Base-by-base conservation (phyloP, 2,797 vertebrate genomes). In the Labroides dimidiatus region DNA sequence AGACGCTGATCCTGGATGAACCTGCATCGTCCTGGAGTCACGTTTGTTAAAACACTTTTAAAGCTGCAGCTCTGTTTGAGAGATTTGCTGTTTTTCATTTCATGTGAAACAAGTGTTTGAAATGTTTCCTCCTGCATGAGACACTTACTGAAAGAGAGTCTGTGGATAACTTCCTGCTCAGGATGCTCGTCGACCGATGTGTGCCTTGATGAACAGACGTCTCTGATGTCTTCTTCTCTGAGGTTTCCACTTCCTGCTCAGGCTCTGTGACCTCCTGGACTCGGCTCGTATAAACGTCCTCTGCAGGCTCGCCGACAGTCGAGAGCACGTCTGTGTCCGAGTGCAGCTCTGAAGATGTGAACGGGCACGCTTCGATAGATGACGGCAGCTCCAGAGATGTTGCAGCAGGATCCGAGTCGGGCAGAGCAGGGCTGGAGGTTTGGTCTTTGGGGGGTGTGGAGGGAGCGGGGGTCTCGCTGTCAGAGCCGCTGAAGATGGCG, bases 111-210 rank as follows among this genome's bases (percentile, higher is more conserved):
- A 27, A 3, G 24, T 27, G 3, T 27, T 6, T 27, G 24, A 27
- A 27, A 27, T 27, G 24, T 27, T 27, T 27, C 24, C 24, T 27
- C 24, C 6, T 3, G 24, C 24, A 27, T 27, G 24, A 27, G 3
- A 27, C 24, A 91, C 91, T 92, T 64, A 93, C 92, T 2, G 79
- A 54, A 0, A 93, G 50, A 27, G 85, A 92, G 19, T 92, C 89
- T 4, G 91, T 1, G 23, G 80, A 63, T 61, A 70, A 53, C 78
- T 71, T 69, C 37, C 75, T 84, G 86, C 84, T 89, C 41, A 88
- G 43, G 30, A 79, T 33, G 52, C 86, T 91, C 9, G 45, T 9
- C 0, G 89, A 76, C 17, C 74, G 80, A 3, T 6, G 58, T 6
- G 44, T 1, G 0, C 19, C 54, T 50, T 37, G 23, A 10, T 70